These are phyloP conservation scores for Beris chalybata DNA, from an alignment of 2,888 invertebrate genomes.

Conservation along the genomic window DNA sequence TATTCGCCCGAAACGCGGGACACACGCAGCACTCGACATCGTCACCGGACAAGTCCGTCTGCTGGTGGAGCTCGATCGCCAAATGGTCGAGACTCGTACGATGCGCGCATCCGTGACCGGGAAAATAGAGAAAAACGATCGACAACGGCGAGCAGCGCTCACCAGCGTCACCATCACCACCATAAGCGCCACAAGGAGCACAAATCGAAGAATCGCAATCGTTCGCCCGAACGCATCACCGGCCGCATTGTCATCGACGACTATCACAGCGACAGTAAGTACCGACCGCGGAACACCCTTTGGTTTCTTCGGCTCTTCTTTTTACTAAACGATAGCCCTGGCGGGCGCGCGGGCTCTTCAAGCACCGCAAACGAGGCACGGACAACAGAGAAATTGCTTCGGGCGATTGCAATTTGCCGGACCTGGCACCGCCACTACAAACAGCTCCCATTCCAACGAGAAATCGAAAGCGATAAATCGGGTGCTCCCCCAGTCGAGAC, in stretches of 20 bases:
- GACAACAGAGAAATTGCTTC: conserved; percentile 30
- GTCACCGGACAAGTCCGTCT: conserved; percentile 13
- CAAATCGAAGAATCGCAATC: conserved; percentile 32
- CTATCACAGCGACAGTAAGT: conserved; percentile 57
- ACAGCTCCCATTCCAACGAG: neutral
- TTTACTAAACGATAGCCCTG: neutral
- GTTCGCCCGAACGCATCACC: conserved; percentile 31
- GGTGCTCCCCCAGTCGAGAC: neutral
- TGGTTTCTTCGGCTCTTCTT: neutral
- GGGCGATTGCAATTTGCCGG: neutral
- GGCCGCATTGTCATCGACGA: conserved; percentile 49
- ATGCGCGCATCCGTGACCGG: conserved; percentile 18
- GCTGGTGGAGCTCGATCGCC: neutral
- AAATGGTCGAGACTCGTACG: conserved; percentile 6
- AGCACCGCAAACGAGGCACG: neutral
- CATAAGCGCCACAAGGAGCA: conserved; percentile 52
- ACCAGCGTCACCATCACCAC: conserved; percentile 29
- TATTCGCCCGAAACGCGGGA: conserved; percentile 36
- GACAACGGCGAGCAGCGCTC: neutral
- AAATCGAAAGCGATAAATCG: neutral
- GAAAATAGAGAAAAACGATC: conserved; percentile 17
- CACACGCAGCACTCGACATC: conserved; percentile 4
- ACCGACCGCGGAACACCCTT: neutral
- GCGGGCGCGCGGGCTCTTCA: too few species aligned
- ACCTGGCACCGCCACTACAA: too few species aligned